Base-by-base conservation (phyloP, 2,888 invertebrate genomes). In the Xiphydria camelus region DNA sequence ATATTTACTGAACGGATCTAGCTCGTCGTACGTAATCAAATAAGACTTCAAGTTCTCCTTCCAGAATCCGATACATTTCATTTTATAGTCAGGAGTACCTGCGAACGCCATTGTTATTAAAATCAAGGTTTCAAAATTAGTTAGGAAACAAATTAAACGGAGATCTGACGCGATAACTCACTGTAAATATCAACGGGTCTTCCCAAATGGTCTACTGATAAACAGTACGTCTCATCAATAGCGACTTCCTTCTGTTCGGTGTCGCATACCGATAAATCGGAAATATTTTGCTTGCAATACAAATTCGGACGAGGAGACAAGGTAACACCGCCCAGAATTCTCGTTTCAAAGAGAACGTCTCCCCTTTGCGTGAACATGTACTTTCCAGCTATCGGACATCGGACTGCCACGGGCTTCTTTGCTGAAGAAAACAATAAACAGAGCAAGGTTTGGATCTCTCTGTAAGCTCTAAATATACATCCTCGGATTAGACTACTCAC, bases 51-150 rank as follows among this genome's bases (percentile, higher is more conserved):
- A 82, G 80, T 98, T 97, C 74, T 98, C 97, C 75, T 96, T 94
- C 94, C 96, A 98, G 76, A 85, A 97, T 0, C 96, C 97, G 61
- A 98, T 94, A 70, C 98, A 98, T 71, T 94, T 94, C 88, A 98
- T 89, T 73, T 86, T 88, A 69, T 95, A 94, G 81, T 98, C 97
- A 1, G 96, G 94, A 71, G 93, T 91, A 82, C 86, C 87, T 82
- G 61, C 48, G 62, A 56, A 44, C 18, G 39, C 47, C 14, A 12
- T 7, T 21, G 22, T 17, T 19, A 14, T 18, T 23, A 9, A 29
- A 34, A 6, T 21, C 10, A 9, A 36, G 22, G 21, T 19, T 18
- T n/a, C n/a, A n/a, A n/a, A n/a, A n/a, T n/a, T 34, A 35, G 34
- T 23, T 12, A 19, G 31, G 12, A 23, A 32, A 21, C 17, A 14